phyloP scores from a whole-genome alignment of 2,888 invertebrate genomes.

The Xestia rhomboidea region DNA sequence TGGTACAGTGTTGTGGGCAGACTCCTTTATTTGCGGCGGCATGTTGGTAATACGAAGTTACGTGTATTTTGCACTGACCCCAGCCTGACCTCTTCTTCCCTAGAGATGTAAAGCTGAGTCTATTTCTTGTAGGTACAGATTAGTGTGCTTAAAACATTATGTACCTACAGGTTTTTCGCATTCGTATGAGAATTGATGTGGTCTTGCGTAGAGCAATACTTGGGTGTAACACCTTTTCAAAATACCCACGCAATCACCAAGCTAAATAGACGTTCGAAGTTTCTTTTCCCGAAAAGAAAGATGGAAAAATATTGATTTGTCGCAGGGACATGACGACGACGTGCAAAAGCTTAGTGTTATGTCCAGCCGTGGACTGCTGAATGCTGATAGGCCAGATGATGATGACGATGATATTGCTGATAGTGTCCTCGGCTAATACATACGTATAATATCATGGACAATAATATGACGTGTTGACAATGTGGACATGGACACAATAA shows the following conservation, averaged over 20 bases:
- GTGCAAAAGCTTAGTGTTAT: neutral
- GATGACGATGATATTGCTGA: neutral
- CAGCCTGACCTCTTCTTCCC: constrained; percentile 22
- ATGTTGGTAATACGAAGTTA: constrained; percentile 44
- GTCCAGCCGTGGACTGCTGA: neutral
- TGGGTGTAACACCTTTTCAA: neutral
- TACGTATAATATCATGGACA: neutral
- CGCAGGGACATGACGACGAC: too few species aligned
- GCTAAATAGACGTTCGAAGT: neutral
- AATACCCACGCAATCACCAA: neutral
- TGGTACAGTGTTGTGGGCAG: neutral
- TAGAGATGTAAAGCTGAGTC: constrained; percentile 2
- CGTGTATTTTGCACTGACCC: constrained; percentile 50
- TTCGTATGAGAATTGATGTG: neutral
- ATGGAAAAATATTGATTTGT: too few species aligned
- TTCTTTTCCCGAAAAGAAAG: neutral
- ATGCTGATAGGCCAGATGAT: neutral
- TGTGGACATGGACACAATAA: neutral
- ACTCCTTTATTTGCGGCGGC: constrained; percentile 27
- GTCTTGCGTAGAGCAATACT: neutral
- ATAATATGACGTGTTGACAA: neutral
- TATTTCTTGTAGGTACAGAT: constrained; percentile 9
- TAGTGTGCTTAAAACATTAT: constrained; percentile 10
- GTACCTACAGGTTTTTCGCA: neutral
- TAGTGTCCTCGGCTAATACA: neutral